Evolutionary conservation across 2,888 invertebrate species (phyloP).

Genomic region (Yponomeuta malinellus): DNA sequence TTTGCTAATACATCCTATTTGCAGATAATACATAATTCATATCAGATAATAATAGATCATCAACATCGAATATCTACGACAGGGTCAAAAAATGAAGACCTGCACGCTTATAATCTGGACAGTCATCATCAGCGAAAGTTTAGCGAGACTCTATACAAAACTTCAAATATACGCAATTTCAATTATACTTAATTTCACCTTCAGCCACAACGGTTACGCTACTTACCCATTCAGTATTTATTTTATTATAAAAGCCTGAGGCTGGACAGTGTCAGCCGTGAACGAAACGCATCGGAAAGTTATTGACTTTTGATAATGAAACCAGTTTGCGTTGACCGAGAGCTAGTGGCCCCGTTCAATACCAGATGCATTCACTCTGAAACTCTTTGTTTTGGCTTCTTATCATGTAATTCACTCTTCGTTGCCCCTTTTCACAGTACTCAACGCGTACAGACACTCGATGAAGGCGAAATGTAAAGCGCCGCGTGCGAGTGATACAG

Average conservation of each 20-base stretch:
- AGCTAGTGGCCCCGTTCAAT: constrained; percentile 66
- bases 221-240: constrained; percentile 26
- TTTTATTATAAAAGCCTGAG: constrained; percentile 31
- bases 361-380: constrained; percentile 47
- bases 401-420: constrained; percentile 33
- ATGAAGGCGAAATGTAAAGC: constrained; percentile 7
- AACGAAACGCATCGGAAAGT: constrained; percentile 70
- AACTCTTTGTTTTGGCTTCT: constrained; percentile 30
- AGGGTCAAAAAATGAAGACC: no score
- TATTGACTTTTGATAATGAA: constrained; percentile 76
- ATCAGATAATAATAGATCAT: no score
- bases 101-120: no score
- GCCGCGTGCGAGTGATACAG: background rate
- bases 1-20: no score
- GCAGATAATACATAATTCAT: no score
- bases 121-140: background rate
- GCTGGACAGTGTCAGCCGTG: constrained; percentile 44
- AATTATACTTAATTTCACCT: constrained; percentile 11
- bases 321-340: constrained; percentile 72
- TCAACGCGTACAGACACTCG: constrained; percentile 13
- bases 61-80: no score
- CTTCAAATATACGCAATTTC: background rate
- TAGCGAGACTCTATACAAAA: background rate
- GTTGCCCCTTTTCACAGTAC: constrained; percentile 37
- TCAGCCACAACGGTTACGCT: constrained; percentile 21